Evolutionary conservation across 2,113 vertebrate species (phyloP), one percentile per base, ranked within the genome.

Genomic region (Syngnathus typhle): DNA sequence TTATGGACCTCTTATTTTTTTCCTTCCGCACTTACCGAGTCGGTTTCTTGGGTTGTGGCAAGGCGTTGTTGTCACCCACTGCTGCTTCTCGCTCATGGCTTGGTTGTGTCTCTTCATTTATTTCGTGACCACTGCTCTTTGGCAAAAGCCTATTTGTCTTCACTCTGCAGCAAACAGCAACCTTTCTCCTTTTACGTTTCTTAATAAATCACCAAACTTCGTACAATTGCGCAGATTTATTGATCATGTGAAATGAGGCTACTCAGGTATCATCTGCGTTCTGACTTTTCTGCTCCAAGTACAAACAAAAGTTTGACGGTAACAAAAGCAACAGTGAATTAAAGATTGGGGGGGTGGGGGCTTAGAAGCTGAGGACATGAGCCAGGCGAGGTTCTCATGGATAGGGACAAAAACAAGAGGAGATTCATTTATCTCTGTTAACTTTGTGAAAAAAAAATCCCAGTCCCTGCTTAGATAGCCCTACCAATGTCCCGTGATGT

Each of bases 401-500:
- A 81, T 73, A 69, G 76, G 72, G 80, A 87, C 78, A 75, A 69
- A 87, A 86, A 71, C 69, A 59, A 79, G 83, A 87, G 69, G 72
- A 79, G 46, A 51, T 67, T 72, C 80, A 91, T 90, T 89, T 89
- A 89, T 92, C 90, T 92, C 74, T n/a, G 68, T 85, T 86, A 81
- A 74, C 68, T 75, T 77, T 71, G 64, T 32, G 55, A 77, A 79
- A 78, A 80, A 82, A 72, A 15, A 15, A 7, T 78, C 81, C 71
- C 74, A 55, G 74, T 87, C 84, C 78, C 75, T 71, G 80, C 87
- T 90, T 85, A 90, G 83, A 89, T 88, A 87, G 82, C 70, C 58
- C 77, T 85, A 85, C 87, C 89, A 91, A 88, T 87, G 79, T 77
- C 61, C 84, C 64, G 80, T 91, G 89, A 92, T 91, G 89, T 91